Evolutionary conservation across 2,113 vertebrate species (phyloP).

Genomic region (Phyllopteryx taeniolatus): DNA sequence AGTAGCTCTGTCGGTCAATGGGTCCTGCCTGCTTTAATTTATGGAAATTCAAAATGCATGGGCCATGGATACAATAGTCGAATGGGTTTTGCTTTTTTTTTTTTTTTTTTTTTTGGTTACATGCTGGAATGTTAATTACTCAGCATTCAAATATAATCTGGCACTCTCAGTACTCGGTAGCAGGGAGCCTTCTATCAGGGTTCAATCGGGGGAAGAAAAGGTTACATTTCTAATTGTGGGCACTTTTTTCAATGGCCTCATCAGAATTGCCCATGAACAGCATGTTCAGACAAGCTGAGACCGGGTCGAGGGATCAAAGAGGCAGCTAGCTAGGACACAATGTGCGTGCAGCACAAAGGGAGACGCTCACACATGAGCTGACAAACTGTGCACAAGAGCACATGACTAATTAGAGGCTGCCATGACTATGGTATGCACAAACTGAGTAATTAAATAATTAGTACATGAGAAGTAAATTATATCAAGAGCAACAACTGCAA

Average conservation of each 20-base stretch:
- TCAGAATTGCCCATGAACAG: slow-evolving; percentile 24
- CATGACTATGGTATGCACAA: slow-evolving; percentile 24
- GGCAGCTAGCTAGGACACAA: slow-evolving; percentile 26
- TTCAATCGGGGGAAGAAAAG: slow-evolving; percentile 2
- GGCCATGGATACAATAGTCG: slow-evolving; percentile 7
- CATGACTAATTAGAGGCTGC: slow-evolving; percentile 31
- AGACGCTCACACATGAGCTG: slow-evolving; percentile 13
- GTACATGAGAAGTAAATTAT: slow-evolving; percentile 10
- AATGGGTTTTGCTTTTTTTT: slow-evolving; percentile 31
- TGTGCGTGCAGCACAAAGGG: slow-evolving; percentile 34
- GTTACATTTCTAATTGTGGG: slow-evolving; percentile 12
- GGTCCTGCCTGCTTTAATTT: slow-evolving; percentile 3
- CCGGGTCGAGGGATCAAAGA: slow-evolving; percentile 16
- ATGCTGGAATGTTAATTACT: slow-evolving; percentile 30
- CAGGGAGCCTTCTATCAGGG: not conserved
- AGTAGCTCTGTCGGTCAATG: slow-evolving; percentile 1
- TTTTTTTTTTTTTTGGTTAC: no score
- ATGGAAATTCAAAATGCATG: slow-evolving; percentile 21
- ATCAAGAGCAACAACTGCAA: slow-evolving; percentile 15
- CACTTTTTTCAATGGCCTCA: slow-evolving; percentile 29
- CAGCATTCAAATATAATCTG: slow-evolving; percentile 11
- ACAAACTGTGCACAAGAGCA: slow-evolving; percentile 9
- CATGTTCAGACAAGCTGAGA: slow-evolving; percentile 13
- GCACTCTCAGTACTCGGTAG: slow-evolving; percentile 16
- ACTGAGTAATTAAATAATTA: not conserved